Base-by-base conservation (phyloP, 2,797 vertebrate species). In the Anguilla marmorata region DNA sequence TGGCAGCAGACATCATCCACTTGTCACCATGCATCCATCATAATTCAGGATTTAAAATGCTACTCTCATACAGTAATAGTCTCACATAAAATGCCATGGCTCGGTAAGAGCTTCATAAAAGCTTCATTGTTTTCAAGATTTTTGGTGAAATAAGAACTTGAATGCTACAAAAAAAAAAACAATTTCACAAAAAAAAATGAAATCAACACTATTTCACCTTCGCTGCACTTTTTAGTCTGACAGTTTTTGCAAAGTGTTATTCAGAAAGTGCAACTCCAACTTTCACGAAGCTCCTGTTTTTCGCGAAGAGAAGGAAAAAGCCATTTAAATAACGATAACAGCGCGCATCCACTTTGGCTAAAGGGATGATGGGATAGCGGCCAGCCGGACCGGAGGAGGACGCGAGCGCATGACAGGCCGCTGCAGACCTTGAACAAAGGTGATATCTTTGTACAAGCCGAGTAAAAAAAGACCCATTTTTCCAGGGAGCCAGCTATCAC, bases 351-450 rank as follows among this genome's bases (percentile, higher is more conserved):
- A 86, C 45, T 74, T 45, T 74, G 87, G 91, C 85, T 1, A 21
- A 37, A 84, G 83, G 88, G n/a, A 83, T 63, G 79, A 66, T 60
- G 85, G 66, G 41, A 82, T 63, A 45, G 90, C 90, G 72, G 88
- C 54, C 87, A 69, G n/a, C 41, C 21, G 37, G 83, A 33, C 63
- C 82, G 16, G 80, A 56, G 21, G 27, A 0, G 86, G 89, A 89
- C 45, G 30, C 50, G 41, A 87, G 60, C 79, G 83, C 56, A 50
- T 0, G 0, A 86, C 89, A 56, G 79, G 86, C 87, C 24, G 1
- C 79, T 90, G 84, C 89, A 91, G 92, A 88, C 89, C 90, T 91
- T 89, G 85, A 93, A 91, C 88, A 90, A 91, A 93, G 88, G 90
- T 92, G 92, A 93, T 21, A 89, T 92, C 90, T 88, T 86, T 33